Conservation (phyloP, 2,797 vertebrate species). For the Rhadinocentrus ornatus region DNA sequence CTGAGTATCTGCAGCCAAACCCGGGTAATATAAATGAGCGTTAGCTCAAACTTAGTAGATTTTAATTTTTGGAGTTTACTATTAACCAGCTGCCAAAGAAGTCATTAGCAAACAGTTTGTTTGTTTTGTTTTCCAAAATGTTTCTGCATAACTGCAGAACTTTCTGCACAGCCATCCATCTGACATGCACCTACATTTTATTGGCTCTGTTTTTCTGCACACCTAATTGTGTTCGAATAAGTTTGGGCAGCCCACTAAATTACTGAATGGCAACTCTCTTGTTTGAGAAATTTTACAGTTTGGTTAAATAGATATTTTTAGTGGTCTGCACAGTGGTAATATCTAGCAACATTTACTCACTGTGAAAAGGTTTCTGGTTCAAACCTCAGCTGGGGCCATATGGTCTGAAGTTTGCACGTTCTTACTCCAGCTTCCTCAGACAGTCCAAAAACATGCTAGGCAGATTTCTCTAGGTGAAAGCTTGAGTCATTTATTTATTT, state of each 20-base stretch:
- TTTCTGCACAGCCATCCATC: no score
- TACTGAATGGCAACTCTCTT: background rate
- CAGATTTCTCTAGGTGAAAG: no score
- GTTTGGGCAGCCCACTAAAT: background rate
- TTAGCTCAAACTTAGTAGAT: background rate
- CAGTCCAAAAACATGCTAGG: background rate
- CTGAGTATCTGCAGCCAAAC: conserved; percentile 97
- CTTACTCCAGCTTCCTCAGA: no score
- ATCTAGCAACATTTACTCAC: background rate
- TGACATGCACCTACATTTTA: no score
- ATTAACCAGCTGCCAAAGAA: background rate
- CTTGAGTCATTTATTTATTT: no score
- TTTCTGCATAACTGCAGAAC: background rate
- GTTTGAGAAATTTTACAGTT: background rate
- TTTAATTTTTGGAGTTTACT: background rate
- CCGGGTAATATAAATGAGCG: conserved; percentile 85
- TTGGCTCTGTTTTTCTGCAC: no score
- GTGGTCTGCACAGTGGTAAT: background rate
- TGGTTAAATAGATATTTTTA: background rate
- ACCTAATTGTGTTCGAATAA: background rate
- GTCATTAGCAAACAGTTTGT: no score
- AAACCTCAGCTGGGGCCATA: background rate
- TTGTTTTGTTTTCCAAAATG: background rate
- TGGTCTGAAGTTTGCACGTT: background rate
- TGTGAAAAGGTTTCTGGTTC: background rate